Evolutionary conservation across 1,140 invertebrate species (phyloP).

Genomic region (Dendroctonus ponderosae): DNA sequence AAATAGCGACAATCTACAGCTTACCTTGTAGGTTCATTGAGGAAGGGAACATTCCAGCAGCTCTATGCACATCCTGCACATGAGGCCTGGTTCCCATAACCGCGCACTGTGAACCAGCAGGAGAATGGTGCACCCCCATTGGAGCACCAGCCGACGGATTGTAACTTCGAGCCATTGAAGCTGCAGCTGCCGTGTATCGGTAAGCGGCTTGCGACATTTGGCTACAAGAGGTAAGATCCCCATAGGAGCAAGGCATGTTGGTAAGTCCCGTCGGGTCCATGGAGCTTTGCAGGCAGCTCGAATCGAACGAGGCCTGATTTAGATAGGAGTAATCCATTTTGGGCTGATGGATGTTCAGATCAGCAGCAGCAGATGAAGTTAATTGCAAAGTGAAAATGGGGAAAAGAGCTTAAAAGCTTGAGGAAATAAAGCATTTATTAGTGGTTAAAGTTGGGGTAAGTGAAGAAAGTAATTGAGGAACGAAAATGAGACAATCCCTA

Average conservation of each 20-base stretch:
- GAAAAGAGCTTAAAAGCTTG: not conserved
- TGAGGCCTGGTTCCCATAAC: constrained; percentile 59
- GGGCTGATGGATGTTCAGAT: too few species aligned
- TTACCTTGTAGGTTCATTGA: constrained; percentile 66
- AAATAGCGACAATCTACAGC: constrained; percentile 32
- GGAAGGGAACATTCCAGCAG: constrained; percentile 60
- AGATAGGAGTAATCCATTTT: constrained; percentile 71
- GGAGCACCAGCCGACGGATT: constrained; percentile 52
- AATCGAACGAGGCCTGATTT: constrained; percentile 69
- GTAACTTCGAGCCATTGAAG: constrained; percentile 54
- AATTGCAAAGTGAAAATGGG: not conserved
- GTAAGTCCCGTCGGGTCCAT: constrained; percentile 61
- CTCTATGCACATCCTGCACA: constrained; percentile 58
- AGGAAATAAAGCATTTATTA: not conserved
- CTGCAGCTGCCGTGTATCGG: constrained; percentile 63
- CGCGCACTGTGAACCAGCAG: constrained; percentile 57
- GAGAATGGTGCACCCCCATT: constrained; percentile 54
- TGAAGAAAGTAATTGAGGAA: not conserved
- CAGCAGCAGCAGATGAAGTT: too few species aligned
- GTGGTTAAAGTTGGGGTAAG: not conserved
- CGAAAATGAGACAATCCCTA: not conserved
- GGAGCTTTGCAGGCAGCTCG: constrained; percentile 61
- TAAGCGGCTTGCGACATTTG: constrained; percentile 81
- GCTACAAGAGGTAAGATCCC: constrained; percentile 79
- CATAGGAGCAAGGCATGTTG: constrained; percentile 76